Base-by-base conservation (phyloP, 2,797 vertebrate genomes). In the Ctenosaura bakeri region DNA sequence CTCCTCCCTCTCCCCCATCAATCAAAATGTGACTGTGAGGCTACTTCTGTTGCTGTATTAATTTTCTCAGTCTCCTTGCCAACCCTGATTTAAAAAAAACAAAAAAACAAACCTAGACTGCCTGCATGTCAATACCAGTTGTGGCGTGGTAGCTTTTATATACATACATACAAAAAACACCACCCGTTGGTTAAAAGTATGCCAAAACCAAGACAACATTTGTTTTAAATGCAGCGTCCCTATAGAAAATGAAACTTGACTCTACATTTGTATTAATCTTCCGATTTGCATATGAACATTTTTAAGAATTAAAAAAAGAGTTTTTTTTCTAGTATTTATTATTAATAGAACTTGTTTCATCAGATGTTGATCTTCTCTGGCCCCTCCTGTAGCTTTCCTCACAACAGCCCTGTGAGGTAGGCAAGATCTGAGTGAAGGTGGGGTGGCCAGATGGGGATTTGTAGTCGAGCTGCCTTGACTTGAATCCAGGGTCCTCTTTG, bases 281-380 rank as follows among this genome's bases (percentile, higher is more conserved):
- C 62, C 88, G 80, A 94, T 94, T 94, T 95, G 77, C 89, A 85
- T 94, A 90, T 94, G 64, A 94, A 94, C 92, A 56, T 94, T 96
- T 96, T 92, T 94, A 87, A 92, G 89, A 94, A 93, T 93, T 94
- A 95, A 95, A 94, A 92, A 88, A 93, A 95, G 96, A 97, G 93
- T 66, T 92, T 94, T 89, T 94, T 94, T 92, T 94, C 86, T 86
- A 94, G 94, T 88, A 92, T 69, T 88, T 46, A 42, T 87, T 14
- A 24, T 50, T 78, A 18, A 56, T 26, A 20, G 14, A 4, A 16
- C 6, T 56, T 1, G 59, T 76, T n/a, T 35, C 12, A 76, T 50
- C 52, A 9, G 42, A 32, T n/a, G 16, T 4, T 14, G 0, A 42
- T 89, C 32, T 46, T 69, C 46, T 71, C 22, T 22, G 35, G 22